phyloP scores from a whole-genome alignment of 92 coral and sea anemone species.

The Parazoanthus swiftii region DNA sequence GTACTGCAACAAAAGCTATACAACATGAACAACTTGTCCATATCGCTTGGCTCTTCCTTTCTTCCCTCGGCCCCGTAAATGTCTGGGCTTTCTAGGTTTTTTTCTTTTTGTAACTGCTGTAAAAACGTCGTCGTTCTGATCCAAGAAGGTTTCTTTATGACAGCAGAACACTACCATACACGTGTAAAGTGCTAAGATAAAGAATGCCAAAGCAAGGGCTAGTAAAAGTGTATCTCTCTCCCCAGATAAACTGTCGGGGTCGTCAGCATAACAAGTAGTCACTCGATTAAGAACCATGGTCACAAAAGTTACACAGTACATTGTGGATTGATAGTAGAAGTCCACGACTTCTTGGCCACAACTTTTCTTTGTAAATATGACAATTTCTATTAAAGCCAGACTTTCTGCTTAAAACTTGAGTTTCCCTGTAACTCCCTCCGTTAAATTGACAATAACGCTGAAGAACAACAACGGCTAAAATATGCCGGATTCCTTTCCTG shows the following conservation, averaged over 20 bases:
- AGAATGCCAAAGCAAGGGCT: background rate
- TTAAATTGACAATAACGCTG: background rate
- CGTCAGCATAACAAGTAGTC: slow-evolving; percentile 9
- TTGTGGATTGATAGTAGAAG: background rate
- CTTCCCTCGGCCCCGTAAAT: background rate
- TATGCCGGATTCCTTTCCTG: too few relatives aligned
- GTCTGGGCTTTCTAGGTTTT: background rate
- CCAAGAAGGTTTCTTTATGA: slow-evolving; percentile 28
- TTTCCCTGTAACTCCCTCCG: background rate
- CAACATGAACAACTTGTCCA: background rate
- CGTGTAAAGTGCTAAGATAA: slow-evolving; percentile 1
- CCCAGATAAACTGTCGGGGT: background rate
- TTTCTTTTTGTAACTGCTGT: background rate
- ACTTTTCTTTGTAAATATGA: background rate
- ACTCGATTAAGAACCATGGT: background rate
- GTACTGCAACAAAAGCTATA: background rate
- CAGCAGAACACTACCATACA: slow-evolving; percentile 18
- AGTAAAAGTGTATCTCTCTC: slow-evolving; percentile 18
- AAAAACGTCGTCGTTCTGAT: background rate
- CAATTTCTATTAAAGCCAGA: background rate
- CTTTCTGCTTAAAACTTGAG: background rate
- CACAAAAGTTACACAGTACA: background rate
- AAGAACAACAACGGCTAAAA: too few relatives aligned
- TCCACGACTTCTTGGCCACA: background rate
- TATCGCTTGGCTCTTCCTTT: background rate